Conservation (phyloP, 2,888 invertebrate species). For the Xestoiulus laeticollis region DNA sequence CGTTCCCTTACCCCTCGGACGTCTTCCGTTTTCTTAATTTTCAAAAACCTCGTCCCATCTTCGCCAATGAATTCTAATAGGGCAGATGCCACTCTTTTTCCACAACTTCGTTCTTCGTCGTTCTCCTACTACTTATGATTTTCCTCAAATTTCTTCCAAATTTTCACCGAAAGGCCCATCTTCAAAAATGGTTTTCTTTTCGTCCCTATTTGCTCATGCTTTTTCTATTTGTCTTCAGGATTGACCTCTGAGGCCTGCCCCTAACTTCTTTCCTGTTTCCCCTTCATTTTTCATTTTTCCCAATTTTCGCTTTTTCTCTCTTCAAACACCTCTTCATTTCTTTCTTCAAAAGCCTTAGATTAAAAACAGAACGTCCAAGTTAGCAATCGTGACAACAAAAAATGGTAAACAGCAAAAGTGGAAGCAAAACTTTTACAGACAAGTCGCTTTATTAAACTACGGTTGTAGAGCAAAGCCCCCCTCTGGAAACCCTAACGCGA, state of each 20-base stretch:
- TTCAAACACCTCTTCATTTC: constrained; percentile 50
- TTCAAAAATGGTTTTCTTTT: constrained; percentile 35
- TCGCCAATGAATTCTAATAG: neutral
- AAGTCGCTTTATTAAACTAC: constrained; percentile 7
- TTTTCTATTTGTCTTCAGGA: constrained; percentile 39
- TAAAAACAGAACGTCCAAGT: constrained; percentile 47
- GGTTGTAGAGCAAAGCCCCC: neutral
- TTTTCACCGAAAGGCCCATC: constrained; percentile 35
- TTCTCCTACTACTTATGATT: constrained; percentile 24
- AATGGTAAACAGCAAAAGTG: too few relatives aligned
- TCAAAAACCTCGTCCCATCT: neutral
- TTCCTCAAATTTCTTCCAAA: constrained; percentile 44
- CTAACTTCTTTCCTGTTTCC: constrained; percentile 39
- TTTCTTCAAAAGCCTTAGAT: constrained; percentile 51
- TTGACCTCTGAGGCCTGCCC: constrained; percentile 42
- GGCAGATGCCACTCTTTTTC: neutral
- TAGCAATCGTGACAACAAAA: constrained; percentile 28
- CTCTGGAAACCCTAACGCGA: neutral
- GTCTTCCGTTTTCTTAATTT: constrained; percentile 51
- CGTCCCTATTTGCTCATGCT: constrained; percentile 40
- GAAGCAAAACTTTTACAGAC: neutral
- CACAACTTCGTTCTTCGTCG: constrained; percentile 21
- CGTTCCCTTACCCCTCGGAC: constrained; percentile 41
- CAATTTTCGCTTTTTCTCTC: constrained; percentile 43
- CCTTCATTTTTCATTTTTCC: constrained; percentile 45